Evolutionary conservation across 2,113 vertebrate species (phyloP).

Genomic region (Propithecus coquereli): DNA sequence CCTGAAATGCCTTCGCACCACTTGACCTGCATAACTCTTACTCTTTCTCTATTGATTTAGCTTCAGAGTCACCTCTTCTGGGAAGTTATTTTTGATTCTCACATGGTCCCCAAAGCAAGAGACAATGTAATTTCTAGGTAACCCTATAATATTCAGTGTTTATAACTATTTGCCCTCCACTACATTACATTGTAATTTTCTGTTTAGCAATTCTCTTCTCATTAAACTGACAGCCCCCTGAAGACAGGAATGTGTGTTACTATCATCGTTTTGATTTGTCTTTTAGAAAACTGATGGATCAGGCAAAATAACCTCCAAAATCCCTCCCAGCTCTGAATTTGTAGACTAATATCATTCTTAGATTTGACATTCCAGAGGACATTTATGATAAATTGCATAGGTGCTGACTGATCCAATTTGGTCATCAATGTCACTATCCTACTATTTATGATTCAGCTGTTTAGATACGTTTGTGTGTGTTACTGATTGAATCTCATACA

Average conservation of each 20-base stretch:
- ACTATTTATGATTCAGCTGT: neutral
- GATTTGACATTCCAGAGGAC: neutral
- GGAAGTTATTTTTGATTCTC: conserved; percentile 7
- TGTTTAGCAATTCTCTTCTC: neutral
- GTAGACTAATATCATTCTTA: conserved; percentile 10
- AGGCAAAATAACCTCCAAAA: neutral
- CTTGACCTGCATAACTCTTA: neutral
- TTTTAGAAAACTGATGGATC: neutral
- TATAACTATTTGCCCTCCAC: neutral
- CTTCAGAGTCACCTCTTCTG: neutral
- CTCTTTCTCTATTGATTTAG: conserved; percentile 20
- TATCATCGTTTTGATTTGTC: conserved; percentile 7
- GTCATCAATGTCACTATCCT: neutral
- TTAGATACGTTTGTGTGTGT: neutral
- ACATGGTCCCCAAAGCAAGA: neutral
- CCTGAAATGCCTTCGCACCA: neutral
- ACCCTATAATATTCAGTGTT: neutral
- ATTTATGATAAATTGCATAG: neutral
- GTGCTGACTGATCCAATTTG: neutral
- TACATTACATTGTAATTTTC: neutral
- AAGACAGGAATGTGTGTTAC: neutral
- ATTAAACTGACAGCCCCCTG: neutral
- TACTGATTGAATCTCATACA: neutral
- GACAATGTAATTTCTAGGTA: neutral
- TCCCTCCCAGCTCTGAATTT: neutral